phyloP scores from a whole-genome alignment of 1,140 invertebrate species.

The Trigoniulus corallinus region DNA sequence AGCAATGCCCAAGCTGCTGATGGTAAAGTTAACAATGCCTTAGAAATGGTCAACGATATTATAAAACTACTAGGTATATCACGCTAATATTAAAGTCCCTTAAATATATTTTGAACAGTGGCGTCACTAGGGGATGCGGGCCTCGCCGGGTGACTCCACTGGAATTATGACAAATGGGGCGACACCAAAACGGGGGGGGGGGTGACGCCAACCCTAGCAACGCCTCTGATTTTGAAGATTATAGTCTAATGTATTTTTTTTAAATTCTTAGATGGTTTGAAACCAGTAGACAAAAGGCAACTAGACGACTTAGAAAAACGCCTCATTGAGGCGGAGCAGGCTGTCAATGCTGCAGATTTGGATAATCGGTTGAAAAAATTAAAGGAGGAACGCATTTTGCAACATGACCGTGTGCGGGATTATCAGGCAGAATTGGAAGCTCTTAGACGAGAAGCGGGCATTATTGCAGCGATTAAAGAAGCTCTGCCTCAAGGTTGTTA shows the following conservation, averaged over 20 bases:
- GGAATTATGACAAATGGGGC: not conserved
- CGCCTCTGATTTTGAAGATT: not conserved
- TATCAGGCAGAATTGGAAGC: conserved; percentile 61
- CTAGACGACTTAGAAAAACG: conserved; percentile 54
- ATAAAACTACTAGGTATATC: conserved; percentile 48
- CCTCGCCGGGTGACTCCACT: not conserved
- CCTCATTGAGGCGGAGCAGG: conserved; percentile 50
- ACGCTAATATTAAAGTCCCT: not conserved
- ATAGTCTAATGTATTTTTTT: conserved; percentile 4
- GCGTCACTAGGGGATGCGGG: too few species aligned
- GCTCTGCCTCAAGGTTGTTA: conserved; percentile 70
- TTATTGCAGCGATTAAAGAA: conserved; percentile 65
- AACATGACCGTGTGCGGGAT: conserved; percentile 59
- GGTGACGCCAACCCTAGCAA: not conserved
- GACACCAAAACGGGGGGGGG: not conserved
- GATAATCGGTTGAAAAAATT: conserved; percentile 54
- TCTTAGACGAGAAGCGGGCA: conserved; percentile 60
- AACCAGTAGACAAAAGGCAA: conserved; percentile 36
- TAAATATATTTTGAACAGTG: conserved; percentile 2
- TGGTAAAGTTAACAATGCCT: conserved; percentile 59
- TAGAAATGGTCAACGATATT: conserved; percentile 60
- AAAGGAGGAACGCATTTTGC: conserved; percentile 46
- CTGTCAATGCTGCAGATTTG: conserved; percentile 52
- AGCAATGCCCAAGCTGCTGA: conserved; percentile 57
- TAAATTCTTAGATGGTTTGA: not conserved